phyloP scores from a whole-genome alignment of 2,113 vertebrate species.

The Hoplias malabaricus region DNA sequence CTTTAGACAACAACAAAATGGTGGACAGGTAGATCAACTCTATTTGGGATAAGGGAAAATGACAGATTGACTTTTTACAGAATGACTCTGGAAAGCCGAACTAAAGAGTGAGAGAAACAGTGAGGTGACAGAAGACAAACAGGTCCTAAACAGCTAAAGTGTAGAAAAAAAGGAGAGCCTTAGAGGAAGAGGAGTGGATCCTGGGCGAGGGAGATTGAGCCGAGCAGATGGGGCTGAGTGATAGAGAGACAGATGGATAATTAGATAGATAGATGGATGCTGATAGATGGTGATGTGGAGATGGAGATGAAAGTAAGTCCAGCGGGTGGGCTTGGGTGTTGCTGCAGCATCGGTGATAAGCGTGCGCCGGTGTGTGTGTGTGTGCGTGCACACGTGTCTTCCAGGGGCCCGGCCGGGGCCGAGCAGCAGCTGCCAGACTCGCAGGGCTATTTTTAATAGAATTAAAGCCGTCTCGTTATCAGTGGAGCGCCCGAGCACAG shows the following conservation, averaged over 20 bases:
- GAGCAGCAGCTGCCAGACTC: slow-evolving; percentile 54
- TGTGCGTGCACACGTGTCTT: no score
- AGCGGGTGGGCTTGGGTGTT: slow-evolving; percentile 50
- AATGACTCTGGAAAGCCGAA: background rate
- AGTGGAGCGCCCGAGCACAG: slow-evolving; percentile 64
- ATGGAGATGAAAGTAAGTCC: slow-evolving; percentile 47
- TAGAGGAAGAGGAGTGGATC: background rate
- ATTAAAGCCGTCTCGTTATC: slow-evolving; percentile 76
- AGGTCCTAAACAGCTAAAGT: slow-evolving; percentile 1
- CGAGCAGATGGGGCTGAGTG: slow-evolving; percentile 51
- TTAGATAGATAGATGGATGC: slow-evolving; percentile 63
- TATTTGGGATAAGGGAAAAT: background rate
- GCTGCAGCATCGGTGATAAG: slow-evolving; percentile 49
- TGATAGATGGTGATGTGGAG: slow-evolving; percentile 29
- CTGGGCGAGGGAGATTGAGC: slow-evolving; percentile 58
- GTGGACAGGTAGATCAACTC: no score
- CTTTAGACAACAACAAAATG: no score
- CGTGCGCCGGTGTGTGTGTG: slow-evolving; percentile 52
- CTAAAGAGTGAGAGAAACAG: slow-evolving; percentile 46
- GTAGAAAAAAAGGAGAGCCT: background rate
- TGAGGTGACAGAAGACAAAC: slow-evolving; percentile 43
- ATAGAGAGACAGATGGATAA: slow-evolving; percentile 74
- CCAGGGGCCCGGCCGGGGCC: slow-evolving; percentile 23
- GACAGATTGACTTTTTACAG: background rate
- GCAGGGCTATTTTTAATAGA: slow-evolving; percentile 77